Evolutionary conservation across 2,888 invertebrate species (phyloP), one percentile per base, ranked within the genome.

Genomic region (Argyresthia goedartella): DNA sequence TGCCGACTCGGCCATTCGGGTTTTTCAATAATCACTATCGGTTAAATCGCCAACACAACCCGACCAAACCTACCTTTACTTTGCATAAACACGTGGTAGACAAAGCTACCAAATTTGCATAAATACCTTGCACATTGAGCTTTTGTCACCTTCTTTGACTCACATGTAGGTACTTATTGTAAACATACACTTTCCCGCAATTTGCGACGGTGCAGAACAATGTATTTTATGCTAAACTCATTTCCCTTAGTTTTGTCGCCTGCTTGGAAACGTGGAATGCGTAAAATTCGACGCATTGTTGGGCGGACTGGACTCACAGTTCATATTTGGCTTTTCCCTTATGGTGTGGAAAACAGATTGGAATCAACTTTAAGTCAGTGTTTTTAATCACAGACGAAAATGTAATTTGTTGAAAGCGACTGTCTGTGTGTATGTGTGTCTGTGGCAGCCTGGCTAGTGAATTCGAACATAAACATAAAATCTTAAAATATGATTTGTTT

Each of bases 131-230:
- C 25, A 25, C 2, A 15, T 48, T 10, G 36, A 14, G 9, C 47
- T n/a, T 34, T 13, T 34, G 14, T 15, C 44, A 44, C 10, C 47
- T n/a, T 34, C 47, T 9, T 34, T 33, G 47, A 16, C 34, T 47
- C 47, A 33, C 25, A 46, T 33, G 33, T 7, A 16, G n/a, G 46
- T 4, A 8, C 8, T 7, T 4, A 47, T 33, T n/a, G 47, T 13
- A 47, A 44, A 14, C 15, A 44, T 10, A 16, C 14, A 35, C 36
- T 48, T 48, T 35, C 35, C 11, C 35, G 15, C 15, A 48, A 36
- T 48, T 48, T 15, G 48, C 36, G 15, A 39, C 36, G 48, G 35
- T 36, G 25, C 13, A 48, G 36, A 48, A 48, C 48, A 48, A 48
- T 48, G 35, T 35, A n/a, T 16, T 34, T 25, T 25, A 25, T 25